Evolutionary conservation across 2,113 vertebrate genomes (phyloP).

Genomic region (Miniopterus natalensis): DNA sequence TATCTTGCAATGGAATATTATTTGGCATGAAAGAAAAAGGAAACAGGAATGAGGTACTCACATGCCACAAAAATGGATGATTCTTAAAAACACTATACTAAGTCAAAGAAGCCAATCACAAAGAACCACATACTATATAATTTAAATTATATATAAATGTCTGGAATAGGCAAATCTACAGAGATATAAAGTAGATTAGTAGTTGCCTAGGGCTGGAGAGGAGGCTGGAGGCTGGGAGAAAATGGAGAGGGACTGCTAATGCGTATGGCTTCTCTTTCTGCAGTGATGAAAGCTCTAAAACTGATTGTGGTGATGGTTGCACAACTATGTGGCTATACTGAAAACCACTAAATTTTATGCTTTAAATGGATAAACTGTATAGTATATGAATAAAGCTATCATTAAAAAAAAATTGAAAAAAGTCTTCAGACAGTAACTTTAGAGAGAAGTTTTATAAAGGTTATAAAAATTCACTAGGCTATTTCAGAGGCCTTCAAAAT

Average conservation of each 20-base stretch:
- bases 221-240: neutral
- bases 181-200: neutral
- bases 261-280: neutral
- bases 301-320: neutral
- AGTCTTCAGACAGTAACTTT: neutral
- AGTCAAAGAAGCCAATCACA: neutral
- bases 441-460: neutral
- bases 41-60: neutral
- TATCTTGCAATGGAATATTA: neutral
- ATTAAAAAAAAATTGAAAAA: neutral
- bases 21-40: neutral
- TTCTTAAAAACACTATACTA: neutral
- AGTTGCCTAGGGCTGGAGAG: neutral
- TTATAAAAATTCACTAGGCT: neutral
- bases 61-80: neutral
- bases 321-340: neutral
- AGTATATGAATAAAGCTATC: neutral
- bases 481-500: neutral
- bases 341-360: neutral
- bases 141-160: neutral
- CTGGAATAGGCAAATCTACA: neutral
- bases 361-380: neutral
- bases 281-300: neutral
- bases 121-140: neutral
- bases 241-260: neutral